Evolutionary conservation across 2,113 vertebrate genomes (phyloP).

Genomic region (Suncus etruscus): DNA sequence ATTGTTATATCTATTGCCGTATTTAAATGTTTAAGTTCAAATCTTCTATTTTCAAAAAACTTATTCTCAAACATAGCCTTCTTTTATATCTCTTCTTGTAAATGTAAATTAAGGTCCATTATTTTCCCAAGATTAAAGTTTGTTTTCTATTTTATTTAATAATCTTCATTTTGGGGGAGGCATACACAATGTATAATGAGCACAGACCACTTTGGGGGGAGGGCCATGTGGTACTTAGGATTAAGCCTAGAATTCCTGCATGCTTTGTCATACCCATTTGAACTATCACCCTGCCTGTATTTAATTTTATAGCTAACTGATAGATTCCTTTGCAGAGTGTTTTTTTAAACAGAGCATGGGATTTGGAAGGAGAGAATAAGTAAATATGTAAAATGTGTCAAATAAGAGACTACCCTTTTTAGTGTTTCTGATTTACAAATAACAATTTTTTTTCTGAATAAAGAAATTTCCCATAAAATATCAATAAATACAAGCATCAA

Average conservation of each 20-base stretch:
- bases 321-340: neutral
- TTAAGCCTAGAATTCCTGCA: too few species aligned
- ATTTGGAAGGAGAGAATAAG: neutral
- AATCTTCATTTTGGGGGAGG: too few species aligned
- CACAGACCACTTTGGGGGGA: too few species aligned
- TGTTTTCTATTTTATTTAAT: neutral
- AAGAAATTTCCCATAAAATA: too few species aligned
- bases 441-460: too few species aligned
- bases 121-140: constrained; percentile 7
- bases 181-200: too few species aligned
- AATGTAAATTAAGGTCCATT: constrained; percentile 25
- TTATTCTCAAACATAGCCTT: neutral
- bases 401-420: neutral
- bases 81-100: neutral
- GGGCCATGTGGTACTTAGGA: too few species aligned
- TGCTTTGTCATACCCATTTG: too few species aligned
- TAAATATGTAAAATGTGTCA: neutral
- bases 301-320: constrained; percentile 3
- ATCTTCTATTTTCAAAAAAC: constrained; percentile 13
- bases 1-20: too few species aligned
- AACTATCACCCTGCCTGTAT: too few species aligned
- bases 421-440: neutral
- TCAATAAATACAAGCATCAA: neutral
- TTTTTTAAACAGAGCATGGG: neutral
- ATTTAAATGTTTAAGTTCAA: neutral